Evolutionary conservation across 2,113 vertebrate species (phyloP).

Genomic region (Tonatia bakeri): DNA sequence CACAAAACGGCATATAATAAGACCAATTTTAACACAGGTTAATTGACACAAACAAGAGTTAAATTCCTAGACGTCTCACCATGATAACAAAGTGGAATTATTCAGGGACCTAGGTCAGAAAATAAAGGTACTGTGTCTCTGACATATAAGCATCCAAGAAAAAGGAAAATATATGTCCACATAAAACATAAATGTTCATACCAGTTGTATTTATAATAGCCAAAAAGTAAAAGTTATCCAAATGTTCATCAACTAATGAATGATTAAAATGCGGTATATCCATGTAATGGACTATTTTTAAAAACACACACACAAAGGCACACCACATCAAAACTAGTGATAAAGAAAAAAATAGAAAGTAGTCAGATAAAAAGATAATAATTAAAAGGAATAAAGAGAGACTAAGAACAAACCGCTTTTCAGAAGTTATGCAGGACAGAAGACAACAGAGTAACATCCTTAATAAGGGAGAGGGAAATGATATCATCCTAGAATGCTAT

Average conservation of each 20-base stretch:
- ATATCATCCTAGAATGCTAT: background rate
- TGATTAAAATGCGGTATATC: background rate
- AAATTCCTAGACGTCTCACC: background rate
- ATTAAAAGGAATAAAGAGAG: background rate
- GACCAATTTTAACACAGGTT: background rate
- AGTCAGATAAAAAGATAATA: background rate
- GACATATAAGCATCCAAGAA: background rate
- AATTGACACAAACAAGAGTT: background rate
- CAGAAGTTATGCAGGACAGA: background rate
- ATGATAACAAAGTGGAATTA: background rate
- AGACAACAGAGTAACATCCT: background rate
- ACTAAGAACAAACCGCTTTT: background rate
- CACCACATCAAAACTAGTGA: background rate
- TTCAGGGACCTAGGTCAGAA: background rate
- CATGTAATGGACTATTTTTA: background rate
- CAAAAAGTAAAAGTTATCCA: background rate
- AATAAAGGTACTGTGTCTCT: background rate
- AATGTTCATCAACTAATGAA: background rate
- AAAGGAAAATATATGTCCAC: background rate
- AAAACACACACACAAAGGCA: background rate
- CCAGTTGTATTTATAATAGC: background rate
- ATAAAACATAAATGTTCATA: background rate
- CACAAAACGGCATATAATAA: background rate
- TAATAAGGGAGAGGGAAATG: background rate
- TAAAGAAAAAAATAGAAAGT: background rate